A percentile compares a stretch with the other conserved stretches of the same genome.
These are phyloP conservation scores for Diplodus puntazzo DNA, from an alignment of 2,797 vertebrate genomes.

Conservation along the genomic window DNA sequence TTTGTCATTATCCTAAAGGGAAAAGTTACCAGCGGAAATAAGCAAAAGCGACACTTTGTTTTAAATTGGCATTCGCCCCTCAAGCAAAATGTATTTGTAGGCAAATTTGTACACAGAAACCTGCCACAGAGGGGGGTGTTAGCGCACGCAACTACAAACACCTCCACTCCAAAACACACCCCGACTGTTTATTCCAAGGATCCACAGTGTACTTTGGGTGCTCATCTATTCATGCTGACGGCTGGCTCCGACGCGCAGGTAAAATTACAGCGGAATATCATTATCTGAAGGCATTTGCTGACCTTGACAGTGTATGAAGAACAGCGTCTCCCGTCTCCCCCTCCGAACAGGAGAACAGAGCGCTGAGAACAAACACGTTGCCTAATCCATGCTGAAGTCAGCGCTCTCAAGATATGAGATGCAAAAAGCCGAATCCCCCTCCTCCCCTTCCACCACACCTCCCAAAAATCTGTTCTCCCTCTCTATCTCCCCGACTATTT, in stretches of 20 bases:
- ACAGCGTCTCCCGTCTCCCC: constrained; percentile 49
- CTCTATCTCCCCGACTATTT: constrained; percentile 51
- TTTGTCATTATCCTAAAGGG: constrained; percentile 65
- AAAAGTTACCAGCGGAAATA: constrained; percentile 37
- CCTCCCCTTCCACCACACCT: constrained; percentile 5
- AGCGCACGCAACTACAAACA: constrained; percentile 28
- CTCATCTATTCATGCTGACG: constrained; percentile 66
- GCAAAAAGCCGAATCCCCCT: constrained; percentile 60
- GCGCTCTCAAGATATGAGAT: constrained; percentile 80
- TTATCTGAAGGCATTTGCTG: constrained; percentile 78
- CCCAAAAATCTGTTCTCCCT: constrained; percentile 5
- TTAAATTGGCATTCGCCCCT: constrained; percentile 41
- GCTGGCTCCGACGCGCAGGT: constrained; percentile 73
- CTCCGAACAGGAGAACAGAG: constrained; percentile 65
- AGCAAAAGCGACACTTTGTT: constrained; percentile 33
- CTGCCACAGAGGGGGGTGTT: constrained; percentile 29
- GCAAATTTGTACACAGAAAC: constrained; percentile 30
- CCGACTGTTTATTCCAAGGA: constrained; percentile 42
- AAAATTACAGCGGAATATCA: constrained; percentile 81
- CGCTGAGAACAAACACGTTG: constrained; percentile 77
- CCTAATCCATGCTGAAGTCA: constrained; percentile 84
- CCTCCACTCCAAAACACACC: constrained; percentile 17
- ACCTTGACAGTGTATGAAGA: constrained; percentile 77
- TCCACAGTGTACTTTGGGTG: constrained; percentile 28
- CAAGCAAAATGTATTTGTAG: constrained; percentile 22